phyloP scores from a whole-genome alignment of 2,888 invertebrate species.

The Drosophila nr. perissopoda region DNA sequence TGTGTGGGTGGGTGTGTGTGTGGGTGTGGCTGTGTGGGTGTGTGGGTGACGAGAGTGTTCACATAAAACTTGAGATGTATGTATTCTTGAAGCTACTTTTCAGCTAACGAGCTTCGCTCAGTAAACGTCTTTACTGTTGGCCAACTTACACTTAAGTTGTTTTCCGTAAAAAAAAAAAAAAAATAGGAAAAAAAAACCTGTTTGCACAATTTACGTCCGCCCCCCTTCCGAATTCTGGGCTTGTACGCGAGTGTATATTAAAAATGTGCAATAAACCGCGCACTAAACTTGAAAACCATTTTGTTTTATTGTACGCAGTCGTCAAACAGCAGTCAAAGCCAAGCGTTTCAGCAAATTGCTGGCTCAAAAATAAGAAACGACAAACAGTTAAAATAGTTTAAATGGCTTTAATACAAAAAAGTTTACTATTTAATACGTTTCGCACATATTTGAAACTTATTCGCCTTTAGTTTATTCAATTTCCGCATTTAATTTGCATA shows the following conservation, averaged over 20 bases:
- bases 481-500: background rate
- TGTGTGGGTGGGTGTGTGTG: constrained; percentile 11
- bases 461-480: background rate
- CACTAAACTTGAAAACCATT: constrained; percentile 23
- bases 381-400: background rate
- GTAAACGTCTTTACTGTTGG: constrained; percentile 67
- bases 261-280: constrained; percentile 36
- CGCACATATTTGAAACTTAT: background rate
- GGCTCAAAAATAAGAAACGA: background rate
- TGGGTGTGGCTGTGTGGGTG: constrained; percentile 3
- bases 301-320: background rate
- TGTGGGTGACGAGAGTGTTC: constrained; percentile 3
- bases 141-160: constrained; percentile 51
- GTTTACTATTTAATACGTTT: background rate
- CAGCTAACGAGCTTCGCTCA: constrained; percentile 67
- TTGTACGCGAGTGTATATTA: constrained; percentile 17
- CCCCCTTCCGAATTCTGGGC: background rate
- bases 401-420: background rate
- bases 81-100: constrained; percentile 67
- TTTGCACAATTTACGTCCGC: background rate
- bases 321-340: background rate
- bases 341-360: background rate
- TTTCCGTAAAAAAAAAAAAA: background rate
- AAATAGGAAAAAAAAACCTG: too few species aligned
- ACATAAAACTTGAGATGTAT: constrained; percentile 54